phyloP scores from a whole-genome alignment of 2,113 vertebrate genomes.

The Leuciscus idus region DNA sequence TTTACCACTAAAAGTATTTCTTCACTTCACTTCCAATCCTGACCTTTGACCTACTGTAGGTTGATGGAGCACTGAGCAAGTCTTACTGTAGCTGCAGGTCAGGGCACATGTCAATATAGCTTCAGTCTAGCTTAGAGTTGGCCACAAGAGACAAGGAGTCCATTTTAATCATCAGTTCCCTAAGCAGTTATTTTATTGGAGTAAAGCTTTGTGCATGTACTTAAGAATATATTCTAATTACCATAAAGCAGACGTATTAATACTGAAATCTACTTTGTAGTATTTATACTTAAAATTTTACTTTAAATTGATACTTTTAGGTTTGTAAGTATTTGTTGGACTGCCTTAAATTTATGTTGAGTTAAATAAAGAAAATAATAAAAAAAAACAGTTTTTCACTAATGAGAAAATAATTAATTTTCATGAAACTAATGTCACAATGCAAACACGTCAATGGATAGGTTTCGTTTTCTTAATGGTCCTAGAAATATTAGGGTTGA shows the following conservation, averaged over 20 bases:
- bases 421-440: not conserved
- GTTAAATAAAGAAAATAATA: not conserved
- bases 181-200: not conserved
- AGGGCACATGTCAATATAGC: not conserved
- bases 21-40: not conserved
- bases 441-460: not conserved
- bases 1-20: not conserved
- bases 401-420: not conserved
- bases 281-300: not conserved
- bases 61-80: not conserved
- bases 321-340: not conserved
- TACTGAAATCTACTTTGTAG: not conserved
- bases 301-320: not conserved
- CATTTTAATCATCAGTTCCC: slow-evolving; percentile 8
- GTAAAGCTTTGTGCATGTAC: not conserved
- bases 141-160: not conserved
- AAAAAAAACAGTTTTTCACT: not conserved
- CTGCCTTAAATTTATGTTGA: not conserved
- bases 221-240: not conserved
- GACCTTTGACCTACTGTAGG: slow-evolving; percentile 1
- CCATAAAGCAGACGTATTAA: not conserved
- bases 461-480: not conserved
- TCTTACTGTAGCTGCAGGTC: slow-evolving; percentile 7
- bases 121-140: not conserved
- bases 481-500: not conserved